These are phyloP conservation scores for Betta splendens DNA, from an alignment of 2,797 vertebrate genomes.

Conservation along the genomic window DNA sequence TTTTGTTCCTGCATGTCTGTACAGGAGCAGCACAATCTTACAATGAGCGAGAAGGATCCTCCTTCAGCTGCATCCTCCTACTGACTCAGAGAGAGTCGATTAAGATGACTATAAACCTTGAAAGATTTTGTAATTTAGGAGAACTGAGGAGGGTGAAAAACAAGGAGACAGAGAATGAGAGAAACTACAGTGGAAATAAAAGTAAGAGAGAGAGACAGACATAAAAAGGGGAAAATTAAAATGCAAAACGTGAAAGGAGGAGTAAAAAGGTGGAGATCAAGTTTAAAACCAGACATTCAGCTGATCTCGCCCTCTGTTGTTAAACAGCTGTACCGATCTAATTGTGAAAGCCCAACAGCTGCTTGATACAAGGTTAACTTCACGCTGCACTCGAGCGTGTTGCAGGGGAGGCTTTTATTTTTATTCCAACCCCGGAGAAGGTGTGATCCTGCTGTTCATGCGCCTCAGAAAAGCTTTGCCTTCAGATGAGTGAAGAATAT, in stretches of 20 bases:
- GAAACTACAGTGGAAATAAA: slow-evolving; percentile 34
- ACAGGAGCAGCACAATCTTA: slow-evolving; percentile 26
- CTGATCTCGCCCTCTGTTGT: too few relatives aligned
- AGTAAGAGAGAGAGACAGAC: slow-evolving; percentile 11
- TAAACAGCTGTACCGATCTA: too few relatives aligned
- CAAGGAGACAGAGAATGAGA: slow-evolving; percentile 37
- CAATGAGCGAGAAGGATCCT: slow-evolving; percentile 21
- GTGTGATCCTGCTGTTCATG: slow-evolving; percentile 34
- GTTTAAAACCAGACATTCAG: neutral
- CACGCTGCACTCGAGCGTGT: neutral
- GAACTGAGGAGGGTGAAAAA: slow-evolving; percentile 62
- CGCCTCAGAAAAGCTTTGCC: slow-evolving; percentile 26
- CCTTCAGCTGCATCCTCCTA: slow-evolving; percentile 61
- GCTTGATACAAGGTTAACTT: slow-evolving; percentile 2
- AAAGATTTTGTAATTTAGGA: slow-evolving; percentile 74
- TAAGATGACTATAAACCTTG: slow-evolving; percentile 84
- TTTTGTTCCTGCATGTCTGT: slow-evolving; percentile 19
- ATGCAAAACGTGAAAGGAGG: slow-evolving; percentile 58
- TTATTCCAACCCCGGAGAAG: slow-evolving; percentile 20
- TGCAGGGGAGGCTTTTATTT: slow-evolving; percentile 7
- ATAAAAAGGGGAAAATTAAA: slow-evolving; percentile 48
- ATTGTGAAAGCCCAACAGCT: neutral
- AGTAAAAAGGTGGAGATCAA: slow-evolving; percentile 21
- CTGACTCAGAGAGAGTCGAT: slow-evolving; percentile 77
- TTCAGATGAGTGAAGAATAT: slow-evolving; percentile 28